phyloP scores from a whole-genome alignment of 2,888 invertebrate species.

The Trichogramma dendrolimi region DNA sequence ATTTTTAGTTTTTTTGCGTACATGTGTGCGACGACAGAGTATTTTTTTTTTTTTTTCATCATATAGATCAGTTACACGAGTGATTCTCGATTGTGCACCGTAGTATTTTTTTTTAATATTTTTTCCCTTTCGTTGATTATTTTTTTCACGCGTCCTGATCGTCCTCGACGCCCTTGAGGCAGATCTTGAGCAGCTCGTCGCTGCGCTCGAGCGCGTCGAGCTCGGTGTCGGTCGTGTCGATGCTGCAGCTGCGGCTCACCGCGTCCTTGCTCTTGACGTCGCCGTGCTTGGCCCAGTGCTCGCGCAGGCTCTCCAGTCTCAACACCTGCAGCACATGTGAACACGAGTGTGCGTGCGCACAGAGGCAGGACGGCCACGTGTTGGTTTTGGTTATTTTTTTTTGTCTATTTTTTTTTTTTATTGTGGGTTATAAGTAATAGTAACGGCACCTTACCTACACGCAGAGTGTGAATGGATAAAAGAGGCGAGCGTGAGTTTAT shows the following conservation, averaged over 20 bases:
- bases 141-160: neutral
- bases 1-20: neutral
- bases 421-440: neutral
- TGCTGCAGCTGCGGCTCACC: slow-evolving; percentile 46
- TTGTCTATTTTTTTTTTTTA: neutral
- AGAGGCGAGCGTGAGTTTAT: no score
- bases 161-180: slow-evolving; percentile 46
- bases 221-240: slow-evolving; percentile 57
- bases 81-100: no score
- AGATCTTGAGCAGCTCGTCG: slow-evolving; percentile 52
- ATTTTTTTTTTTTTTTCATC: slow-evolving; percentile 15
- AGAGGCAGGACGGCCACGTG: no score
- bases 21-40: slow-evolving; percentile 8
- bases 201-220: slow-evolving; percentile 58
- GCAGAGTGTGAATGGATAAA: no score
- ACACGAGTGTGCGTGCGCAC: no score
- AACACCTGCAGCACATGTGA: slow-evolving; percentile 58
- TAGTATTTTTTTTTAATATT: neutral
- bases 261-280: slow-evolving; percentile 28
- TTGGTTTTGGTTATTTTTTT: no score
- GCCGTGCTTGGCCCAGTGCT: slow-evolving; percentile 47
- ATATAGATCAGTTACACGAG: neutral
- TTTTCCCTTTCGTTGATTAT: slow-evolving; percentile 9
- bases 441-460: no score
- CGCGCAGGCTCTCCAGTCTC: slow-evolving; percentile 66